Base-by-base conservation (phyloP, 2,888 invertebrate genomes). In the Plebejus argus region DNA sequence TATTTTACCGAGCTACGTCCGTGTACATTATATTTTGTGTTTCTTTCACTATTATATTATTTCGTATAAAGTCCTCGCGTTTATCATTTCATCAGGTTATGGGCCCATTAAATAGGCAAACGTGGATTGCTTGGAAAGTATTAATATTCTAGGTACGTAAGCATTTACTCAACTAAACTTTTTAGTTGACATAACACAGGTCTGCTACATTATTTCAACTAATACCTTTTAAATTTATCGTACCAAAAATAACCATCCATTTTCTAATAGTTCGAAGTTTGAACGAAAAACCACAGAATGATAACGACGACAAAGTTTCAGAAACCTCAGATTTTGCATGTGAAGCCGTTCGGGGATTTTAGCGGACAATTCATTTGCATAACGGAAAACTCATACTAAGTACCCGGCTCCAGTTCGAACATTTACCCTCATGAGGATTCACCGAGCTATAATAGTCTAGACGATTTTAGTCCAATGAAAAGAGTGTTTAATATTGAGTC, bases 281-380 rank as follows among this genome's bases (percentile, higher is more conserved):
- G n/a, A 39, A 71, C 39, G 39, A 39, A 71, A 39, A 39, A 39
- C 35, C 10, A 12, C 20, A 20, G 8, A 10, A 71, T 39, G n/a
- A 71, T 39, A 71, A 71, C 39, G 71, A 6, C 10, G 39, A 35
- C 35, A 39, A 39, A 71, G 71, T 39, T 71, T 71, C 71, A 39
- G 71, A 71, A 71, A 71, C 49, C 49, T 53, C 45, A 74, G 23
- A 74, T 74, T 74, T 49, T 49, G 49, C 49, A 49, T 49, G 74
- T 74, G 74, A 74, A 74, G 49, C 53, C 49, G 74, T 74, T 74
- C 15, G 23, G 49, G 49, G 74, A 74, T 49, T 74, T 45, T 23
- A 53, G 15, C 49, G 71, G 71, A 71, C 71, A 71, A 71, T 71
- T 71, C 35, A 71, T 71, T 49, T 74, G 74, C 49, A 74, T 74